Evolutionary conservation across 2,797 vertebrate genomes (phyloP), one percentile per base, ranked within the genome.

Genomic region (Avahi laniger): DNA sequence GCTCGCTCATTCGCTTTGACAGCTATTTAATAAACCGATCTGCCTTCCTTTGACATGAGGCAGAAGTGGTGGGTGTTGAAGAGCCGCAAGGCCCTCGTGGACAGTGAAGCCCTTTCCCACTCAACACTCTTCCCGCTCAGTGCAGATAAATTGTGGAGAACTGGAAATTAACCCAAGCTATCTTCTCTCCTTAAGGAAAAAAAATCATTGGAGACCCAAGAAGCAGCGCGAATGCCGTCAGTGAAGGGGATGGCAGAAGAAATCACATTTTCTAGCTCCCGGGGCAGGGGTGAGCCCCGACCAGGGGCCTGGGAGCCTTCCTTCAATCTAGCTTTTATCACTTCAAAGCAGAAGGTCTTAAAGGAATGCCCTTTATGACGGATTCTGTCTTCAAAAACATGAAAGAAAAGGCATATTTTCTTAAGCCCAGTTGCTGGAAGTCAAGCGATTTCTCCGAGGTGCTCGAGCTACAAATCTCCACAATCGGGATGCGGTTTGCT

Each of bases 11-110:
- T 98, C 96, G 5, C 96, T 94, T 97, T 99, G 99, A 99, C 99
- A 99, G 98, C 98, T 98, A 98, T 99, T 99, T 99, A 99, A 99
- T 99, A 99, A 98, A 99, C 98, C 98, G 98, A 98, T 98, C 99
- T 98, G 98, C 97, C 98, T 98, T 97, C 97, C 98, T 98, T 98
- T 99, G 98, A 99, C 99, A 98, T 98, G 98, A 99, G 98, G 98
- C 99, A 99, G 98, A 98, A 98, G 97, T 94, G 91, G 98, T 98
- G 98, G 98, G 98, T 99, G 98, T 98, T 99, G 99, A 99, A 99
- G 98, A 98, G 98, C 97, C 70, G 97, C 95, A 98, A 98, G 98
- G 98, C 98, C 98, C 98, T 98, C 97, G 96, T 98, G 98, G 98
- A 99, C 98, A 98, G 98, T 98, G 98, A 99, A 99, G 98, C 98